Percentiles rank a stretch among this genome's conserved stretches.
Conservation (phyloP, 2,797 vertebrate genomes). For the Platalea minor region DNA sequence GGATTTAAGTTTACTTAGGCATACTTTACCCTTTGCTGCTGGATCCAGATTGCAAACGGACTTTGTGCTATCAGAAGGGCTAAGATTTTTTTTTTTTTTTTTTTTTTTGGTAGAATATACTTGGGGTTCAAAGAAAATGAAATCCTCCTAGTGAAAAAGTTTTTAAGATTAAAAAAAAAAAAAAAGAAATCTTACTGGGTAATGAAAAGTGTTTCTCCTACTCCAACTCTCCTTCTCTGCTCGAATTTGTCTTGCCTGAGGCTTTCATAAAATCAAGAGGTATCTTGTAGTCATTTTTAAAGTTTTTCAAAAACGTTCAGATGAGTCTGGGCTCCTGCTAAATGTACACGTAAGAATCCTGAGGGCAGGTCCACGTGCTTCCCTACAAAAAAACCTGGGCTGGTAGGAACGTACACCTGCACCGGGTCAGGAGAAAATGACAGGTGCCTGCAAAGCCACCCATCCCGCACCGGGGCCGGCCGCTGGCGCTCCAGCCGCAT, state of each 20-base stretch:
- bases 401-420: neutral
- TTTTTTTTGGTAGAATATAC: neutral
- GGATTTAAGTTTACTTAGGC: slow-evolving; percentile 64
- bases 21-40: slow-evolving; percentile 56
- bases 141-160: slow-evolving; percentile 8
- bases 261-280: slow-evolving; percentile 37
- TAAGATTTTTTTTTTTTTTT: neutral
- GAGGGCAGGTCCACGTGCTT: neutral
- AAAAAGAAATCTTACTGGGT: neutral
- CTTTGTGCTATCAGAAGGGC: slow-evolving; percentile 33
- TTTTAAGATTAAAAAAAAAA: neutral
- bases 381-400: neutral
- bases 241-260: slow-evolving; percentile 2
- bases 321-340: neutral
- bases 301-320: neutral
- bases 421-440: neutral
- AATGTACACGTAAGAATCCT: neutral
- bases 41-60: slow-evolving; percentile 31
- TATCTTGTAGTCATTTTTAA: neutral
- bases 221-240: neutral
- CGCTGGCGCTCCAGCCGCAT: neutral
- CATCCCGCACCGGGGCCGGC: rapidly evolving
- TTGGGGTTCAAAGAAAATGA: slow-evolving; percentile 16
- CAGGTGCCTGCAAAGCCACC: slow-evolving; percentile 8
- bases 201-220: slow-evolving; percentile 31